Base-by-base conservation (phyloP, 2,888 invertebrate genomes). In the Temnothorax rugatulus region DNA sequence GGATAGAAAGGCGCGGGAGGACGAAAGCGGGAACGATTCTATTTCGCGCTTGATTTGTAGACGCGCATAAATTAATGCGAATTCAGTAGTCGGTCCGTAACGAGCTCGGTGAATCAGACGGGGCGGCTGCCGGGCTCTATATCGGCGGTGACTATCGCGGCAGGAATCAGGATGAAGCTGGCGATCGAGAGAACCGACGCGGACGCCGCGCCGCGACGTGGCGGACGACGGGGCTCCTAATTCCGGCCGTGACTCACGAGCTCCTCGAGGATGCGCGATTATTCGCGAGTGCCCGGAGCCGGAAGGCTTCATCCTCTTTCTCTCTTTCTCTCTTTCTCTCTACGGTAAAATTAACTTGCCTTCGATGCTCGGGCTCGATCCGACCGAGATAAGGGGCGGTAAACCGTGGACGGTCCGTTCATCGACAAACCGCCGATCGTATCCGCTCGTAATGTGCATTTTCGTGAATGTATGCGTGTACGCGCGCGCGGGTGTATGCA, bases 171-270 rank as follows among this genome's bases (percentile, higher is more conserved):
- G 47, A 64, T 15, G 54, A 52, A 21, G 38, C 29, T n/a, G 77
- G 21, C 47, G 34, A 34, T 34, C 50, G 59, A 44, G 34, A n/a
- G 52, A 74, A 50, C 34, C 41, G 29, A 71, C 38, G n/a, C n/a
- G n/a, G n/a, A n/a, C 29, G 29, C 29, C 29, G 38, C 38, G 38
- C 38, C 38, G 38, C 38, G 38, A 38, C 44, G 44, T 44, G 9
- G 50, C 47, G 64, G 34, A 38, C 59, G 41, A 8, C 18, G 63
- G 5, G 13, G 50, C 63, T 50, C 66, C 75, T 83, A 83, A 83
- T 84, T 84, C 76, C 71, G 57, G 50, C 59, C 68, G 75, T 71
- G 83, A 85, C 57, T 85, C 71, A 76, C 69, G 76, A 83, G 71
- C 38, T 68, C 76, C 59, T 68, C 57, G 71, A 68, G 77, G 57